Conservation (phyloP, 2,888 invertebrate species). For the Coremacera marginata region DNA sequence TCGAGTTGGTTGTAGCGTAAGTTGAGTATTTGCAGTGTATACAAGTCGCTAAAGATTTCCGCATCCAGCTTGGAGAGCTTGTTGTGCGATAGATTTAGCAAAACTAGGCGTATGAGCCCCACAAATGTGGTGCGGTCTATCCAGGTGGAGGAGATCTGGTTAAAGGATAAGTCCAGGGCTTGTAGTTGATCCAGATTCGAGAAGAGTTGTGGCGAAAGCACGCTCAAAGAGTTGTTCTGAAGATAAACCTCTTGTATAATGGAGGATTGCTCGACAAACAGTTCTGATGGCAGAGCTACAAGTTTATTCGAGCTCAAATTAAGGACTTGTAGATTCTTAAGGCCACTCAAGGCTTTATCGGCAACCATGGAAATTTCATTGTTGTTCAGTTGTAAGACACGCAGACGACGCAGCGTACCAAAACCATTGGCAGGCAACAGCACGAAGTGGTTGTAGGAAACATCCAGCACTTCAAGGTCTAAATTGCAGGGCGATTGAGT, state of each 20-base stretch:
- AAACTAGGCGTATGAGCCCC: conserved; percentile 87
- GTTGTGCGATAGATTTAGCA: conserved; percentile 88
- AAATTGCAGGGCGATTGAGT: conserved; percentile 75
- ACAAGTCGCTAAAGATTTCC: conserved; percentile 86
- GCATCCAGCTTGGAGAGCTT: conserved; percentile 84
- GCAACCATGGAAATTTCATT: conserved; percentile 91
- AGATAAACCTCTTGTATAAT: conserved; percentile 89
- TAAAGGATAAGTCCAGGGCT: conserved; percentile 86
- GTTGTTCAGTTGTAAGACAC: conserved; percentile 85
- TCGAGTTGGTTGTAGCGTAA: conserved; percentile 87
- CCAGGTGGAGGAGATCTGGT: conserved; percentile 89
- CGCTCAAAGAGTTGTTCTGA: conserved; percentile 91
- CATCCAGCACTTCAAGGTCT: conserved; percentile 86
- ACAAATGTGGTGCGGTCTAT: conserved; percentile 87
- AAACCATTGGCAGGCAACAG: conserved; percentile 86
- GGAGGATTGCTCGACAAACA: conserved; percentile 83
- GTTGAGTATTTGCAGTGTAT: conserved; percentile 87
- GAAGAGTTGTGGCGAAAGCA: conserved; percentile 86
- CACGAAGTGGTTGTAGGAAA: conserved; percentile 87
- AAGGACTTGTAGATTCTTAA: conserved; percentile 85
- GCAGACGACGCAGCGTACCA: conserved; percentile 81
- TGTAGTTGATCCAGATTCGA: conserved; percentile 86
- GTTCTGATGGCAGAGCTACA: conserved; percentile 85
- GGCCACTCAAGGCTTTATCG: conserved; percentile 84
- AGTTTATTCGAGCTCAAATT: conserved; percentile 93